These are phyloP conservation scores for Diabrotica undecimpunctata DNA, from an alignment of 1,140 invertebrate genomes.

Conservation along the genomic window DNA sequence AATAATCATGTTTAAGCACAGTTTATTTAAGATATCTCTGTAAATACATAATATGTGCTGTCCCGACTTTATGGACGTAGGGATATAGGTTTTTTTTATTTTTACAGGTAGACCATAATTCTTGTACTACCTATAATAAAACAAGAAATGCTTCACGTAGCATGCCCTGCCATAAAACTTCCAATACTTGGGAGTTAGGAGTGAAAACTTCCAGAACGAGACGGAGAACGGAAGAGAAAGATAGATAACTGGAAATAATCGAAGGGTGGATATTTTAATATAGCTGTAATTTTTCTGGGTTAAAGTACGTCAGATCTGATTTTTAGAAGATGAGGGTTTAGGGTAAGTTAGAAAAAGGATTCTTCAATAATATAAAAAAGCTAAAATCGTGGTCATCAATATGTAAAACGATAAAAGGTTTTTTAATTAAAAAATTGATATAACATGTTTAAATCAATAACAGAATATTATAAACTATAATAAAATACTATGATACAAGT, in stretches of 20 bases:
- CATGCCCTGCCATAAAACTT: slow-evolving; percentile 23
- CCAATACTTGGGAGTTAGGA: slow-evolving; percentile 16
- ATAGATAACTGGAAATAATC: not conserved
- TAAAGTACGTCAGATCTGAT: too few species aligned
- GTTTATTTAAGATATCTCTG: not conserved
- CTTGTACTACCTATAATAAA: slow-evolving; percentile 28
- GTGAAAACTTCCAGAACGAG: not conserved
- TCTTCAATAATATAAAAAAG: too few species aligned
- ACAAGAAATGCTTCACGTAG: slow-evolving; percentile 22
- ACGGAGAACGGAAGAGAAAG: too few species aligned
- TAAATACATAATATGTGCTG: not conserved
- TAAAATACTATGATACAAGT: too few species aligned
- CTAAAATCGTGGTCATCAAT: too few species aligned
- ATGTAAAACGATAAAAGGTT: too few species aligned
- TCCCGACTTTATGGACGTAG: not conserved
- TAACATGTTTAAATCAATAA: too few species aligned
- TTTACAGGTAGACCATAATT: slow-evolving; percentile 25
- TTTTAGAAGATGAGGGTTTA: too few species aligned
- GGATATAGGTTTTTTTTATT: slow-evolving; percentile 19
- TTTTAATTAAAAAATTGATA: too few species aligned
- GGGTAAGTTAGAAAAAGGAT: too few species aligned
- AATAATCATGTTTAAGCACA: not conserved
- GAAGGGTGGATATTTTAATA: not conserved
- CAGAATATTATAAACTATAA: too few species aligned
- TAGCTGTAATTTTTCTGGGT: not conserved